Percentiles rank a stretch among this genome's conserved stretches.
Evolutionary conservation across 1,140 invertebrate species (phyloP).

Genomic region (Streblospio benedicti): DNA sequence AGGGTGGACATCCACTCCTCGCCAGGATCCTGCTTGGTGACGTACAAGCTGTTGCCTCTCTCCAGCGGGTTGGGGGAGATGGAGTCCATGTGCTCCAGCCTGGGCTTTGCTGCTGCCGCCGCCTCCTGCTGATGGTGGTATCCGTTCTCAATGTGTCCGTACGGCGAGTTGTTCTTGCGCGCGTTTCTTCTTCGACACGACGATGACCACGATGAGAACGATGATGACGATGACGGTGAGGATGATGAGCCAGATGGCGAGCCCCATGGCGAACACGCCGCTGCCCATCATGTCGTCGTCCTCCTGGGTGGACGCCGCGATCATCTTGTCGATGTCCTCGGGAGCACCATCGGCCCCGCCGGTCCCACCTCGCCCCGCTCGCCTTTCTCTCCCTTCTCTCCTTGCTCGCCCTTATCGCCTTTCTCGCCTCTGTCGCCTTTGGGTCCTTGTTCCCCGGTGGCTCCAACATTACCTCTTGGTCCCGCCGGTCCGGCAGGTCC

Average conservation of each 20-base stretch:
- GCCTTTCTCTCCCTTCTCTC: neutral
- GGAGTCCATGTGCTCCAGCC: neutral
- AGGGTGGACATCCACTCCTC: neutral
- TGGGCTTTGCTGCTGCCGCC: neutral
- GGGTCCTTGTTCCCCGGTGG: neutral
- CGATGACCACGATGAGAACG: neutral
- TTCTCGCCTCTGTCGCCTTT: neutral
- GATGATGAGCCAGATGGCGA: slow-evolving; percentile 7
- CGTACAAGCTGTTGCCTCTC: neutral
- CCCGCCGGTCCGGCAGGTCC: neutral
- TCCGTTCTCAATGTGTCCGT: neutral
- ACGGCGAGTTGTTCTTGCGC: neutral
- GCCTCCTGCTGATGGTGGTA: neutral
- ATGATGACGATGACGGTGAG: slow-evolving; percentile 5
- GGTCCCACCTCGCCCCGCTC: neutral
- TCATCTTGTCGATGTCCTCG: neutral
- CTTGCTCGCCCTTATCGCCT: neutral
- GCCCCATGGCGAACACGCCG: neutral
- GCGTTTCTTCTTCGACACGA: neutral
- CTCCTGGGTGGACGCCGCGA: neutral
- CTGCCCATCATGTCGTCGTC: neutral
- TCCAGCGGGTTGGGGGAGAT: neutral
- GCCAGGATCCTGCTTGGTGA: neutral
- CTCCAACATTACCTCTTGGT: neutral
- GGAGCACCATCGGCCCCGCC: neutral